Evolutionary conservation across 2,797 vertebrate species (phyloP).

Genomic region (Nyctibius grandis): DNA sequence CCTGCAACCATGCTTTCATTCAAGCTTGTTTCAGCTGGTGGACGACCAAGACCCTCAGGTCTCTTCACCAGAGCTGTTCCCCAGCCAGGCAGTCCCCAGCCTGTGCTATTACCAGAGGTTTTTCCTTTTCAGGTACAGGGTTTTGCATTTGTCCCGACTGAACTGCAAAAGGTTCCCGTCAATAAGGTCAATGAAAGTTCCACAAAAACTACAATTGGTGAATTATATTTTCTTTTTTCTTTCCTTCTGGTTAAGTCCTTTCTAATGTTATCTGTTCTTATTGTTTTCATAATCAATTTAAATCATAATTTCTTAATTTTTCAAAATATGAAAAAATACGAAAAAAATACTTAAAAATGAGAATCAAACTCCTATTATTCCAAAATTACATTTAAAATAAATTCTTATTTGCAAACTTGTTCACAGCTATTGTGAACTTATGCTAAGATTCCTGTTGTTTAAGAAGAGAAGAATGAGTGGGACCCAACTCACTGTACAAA

Average conservation of each 20-base stretch:
- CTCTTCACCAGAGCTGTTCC: background rate
- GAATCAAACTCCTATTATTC: background rate
- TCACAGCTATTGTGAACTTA: background rate
- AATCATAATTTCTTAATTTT: background rate
- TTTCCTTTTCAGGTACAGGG: background rate
- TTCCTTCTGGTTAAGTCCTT: background rate
- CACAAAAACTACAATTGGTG: background rate
- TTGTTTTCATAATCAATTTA: background rate
- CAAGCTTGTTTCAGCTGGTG: background rate
- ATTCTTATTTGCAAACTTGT: background rate
- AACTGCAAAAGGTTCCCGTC: background rate
- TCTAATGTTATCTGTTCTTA: background rate
- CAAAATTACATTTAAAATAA: background rate
- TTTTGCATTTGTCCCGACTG: background rate
- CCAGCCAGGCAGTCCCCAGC: background rate
- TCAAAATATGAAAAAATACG: background rate
- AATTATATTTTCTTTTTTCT: background rate
- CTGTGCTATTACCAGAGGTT: background rate
- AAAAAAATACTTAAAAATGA: background rate
- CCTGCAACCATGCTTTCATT: background rate
- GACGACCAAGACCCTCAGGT: background rate
- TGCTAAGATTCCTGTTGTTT: background rate
- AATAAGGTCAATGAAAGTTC: background rate
- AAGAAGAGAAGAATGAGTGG: background rate
- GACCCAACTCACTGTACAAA: background rate